phyloP scores from a whole-genome alignment of 2,113 vertebrate species.

The Mesocricetus auratus region DNA sequence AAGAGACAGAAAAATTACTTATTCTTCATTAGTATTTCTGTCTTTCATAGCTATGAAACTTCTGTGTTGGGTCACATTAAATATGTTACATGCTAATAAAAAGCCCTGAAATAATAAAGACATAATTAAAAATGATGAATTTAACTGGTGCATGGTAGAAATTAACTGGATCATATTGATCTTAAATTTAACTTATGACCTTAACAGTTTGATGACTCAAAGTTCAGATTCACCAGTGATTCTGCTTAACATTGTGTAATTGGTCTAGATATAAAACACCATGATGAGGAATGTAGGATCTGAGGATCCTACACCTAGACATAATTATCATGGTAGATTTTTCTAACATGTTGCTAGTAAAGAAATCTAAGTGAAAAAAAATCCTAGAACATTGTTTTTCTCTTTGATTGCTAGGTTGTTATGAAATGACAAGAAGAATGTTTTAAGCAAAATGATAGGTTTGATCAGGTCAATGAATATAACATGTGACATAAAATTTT shows the following conservation, averaged over 20 bases:
- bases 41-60: not conserved
- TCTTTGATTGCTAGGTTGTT: not conserved
- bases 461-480: not conserved
- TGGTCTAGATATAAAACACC: not conserved
- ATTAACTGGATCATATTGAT: not conserved
- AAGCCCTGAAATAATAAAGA: not conserved
- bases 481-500: not conserved
- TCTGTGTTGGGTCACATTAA: not conserved
- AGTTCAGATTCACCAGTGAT: not conserved
- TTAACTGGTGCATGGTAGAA: not conserved
- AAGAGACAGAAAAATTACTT: not conserved
- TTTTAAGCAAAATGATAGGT: not conserved
- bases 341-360: not conserved
- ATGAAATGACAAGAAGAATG: not conserved
- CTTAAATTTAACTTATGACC: not conserved
- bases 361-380: not conserved
- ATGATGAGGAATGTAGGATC: not conserved
- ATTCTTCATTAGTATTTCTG: not conserved
- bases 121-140: not conserved
- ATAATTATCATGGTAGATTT: not conserved
- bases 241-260: too few species aligned
- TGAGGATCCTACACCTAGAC: not conserved
- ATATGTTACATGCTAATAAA: not conserved
- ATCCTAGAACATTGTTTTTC: not conserved
- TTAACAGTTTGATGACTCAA: not conserved